These are phyloP conservation scores for Cydia pomonella DNA, from an alignment of 1,140 invertebrate genomes.

Conservation along the genomic window DNA sequence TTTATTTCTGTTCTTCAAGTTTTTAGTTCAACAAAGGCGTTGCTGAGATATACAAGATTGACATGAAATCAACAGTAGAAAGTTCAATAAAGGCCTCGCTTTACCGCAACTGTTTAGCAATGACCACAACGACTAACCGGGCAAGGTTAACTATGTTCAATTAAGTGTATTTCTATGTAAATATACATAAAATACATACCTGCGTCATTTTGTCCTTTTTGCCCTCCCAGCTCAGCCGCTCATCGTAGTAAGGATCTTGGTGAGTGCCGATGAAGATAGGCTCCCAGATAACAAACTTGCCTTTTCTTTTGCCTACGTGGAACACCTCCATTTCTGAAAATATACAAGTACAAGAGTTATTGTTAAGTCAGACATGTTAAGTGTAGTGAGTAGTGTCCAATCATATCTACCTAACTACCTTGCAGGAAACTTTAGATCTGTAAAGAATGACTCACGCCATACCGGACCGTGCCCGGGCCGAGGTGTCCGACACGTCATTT, in stretches of 20 bases:
- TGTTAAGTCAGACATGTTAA: neutral
- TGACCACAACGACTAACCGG: neutral
- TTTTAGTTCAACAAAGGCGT: too few species aligned
- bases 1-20: too few species aligned
- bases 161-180: too few species aligned
- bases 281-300: conserved; percentile 92
- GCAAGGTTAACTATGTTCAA: too few species aligned
- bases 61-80: too few species aligned
- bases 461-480: too few species aligned
- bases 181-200: conserved; percentile 81
- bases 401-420: too few species aligned
- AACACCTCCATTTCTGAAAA: conserved; percentile 87
- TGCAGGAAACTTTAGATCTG: too few species aligned
- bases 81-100: neutral
- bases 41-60: too few species aligned
- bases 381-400: neutral
- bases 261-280: conserved; percentile 94
- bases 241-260: conserved; percentile 93
- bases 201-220: conserved; percentile 97
- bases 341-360: conserved; percentile 14
- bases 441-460: too few species aligned
- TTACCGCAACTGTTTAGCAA: neutral
- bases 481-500: too few species aligned
- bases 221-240: conserved; percentile 93
- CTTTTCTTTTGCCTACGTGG: conserved; percentile 90